These are phyloP conservation scores for Muraenolepis orangiensis DNA, from an alignment of 2,797 vertebrate species.

Conservation along the genomic window DNA sequence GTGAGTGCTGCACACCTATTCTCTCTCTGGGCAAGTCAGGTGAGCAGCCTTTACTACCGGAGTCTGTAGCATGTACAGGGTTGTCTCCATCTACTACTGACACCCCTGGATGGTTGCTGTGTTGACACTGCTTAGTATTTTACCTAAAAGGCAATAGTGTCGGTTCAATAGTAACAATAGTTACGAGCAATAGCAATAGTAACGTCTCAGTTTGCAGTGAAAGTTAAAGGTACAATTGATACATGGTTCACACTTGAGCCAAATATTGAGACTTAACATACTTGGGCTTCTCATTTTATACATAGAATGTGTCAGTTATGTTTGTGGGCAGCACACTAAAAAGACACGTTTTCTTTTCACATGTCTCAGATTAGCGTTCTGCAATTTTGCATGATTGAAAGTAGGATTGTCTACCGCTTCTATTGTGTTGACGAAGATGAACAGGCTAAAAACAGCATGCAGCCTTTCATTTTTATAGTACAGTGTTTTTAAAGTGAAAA, in stretches of 20 bases:
- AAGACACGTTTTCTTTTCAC: neutral
- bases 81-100: slow-evolving; percentile 21
- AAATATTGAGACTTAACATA: neutral
- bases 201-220: neutral
- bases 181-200: no score
- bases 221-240: neutral
- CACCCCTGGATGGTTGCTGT: neutral
- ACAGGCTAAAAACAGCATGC: neutral
- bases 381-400: neutral
- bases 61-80: slow-evolving; percentile 44
- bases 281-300: neutral
- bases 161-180: no score
- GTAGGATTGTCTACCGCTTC: neutral
- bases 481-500: no score
- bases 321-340: neutral
- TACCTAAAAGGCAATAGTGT: neutral
- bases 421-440: neutral
- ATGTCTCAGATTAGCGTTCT: neutral
- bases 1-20: slow-evolving; percentile 63
- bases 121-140: neutral
- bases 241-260: neutral
- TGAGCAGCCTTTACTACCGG: slow-evolving; percentile 65
- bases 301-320: neutral
- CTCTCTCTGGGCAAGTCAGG: slow-evolving; percentile 71
- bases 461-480: no score